Conservation (phyloP, 2,113 vertebrate species). For the Phylloscopus trochiloides region DNA sequence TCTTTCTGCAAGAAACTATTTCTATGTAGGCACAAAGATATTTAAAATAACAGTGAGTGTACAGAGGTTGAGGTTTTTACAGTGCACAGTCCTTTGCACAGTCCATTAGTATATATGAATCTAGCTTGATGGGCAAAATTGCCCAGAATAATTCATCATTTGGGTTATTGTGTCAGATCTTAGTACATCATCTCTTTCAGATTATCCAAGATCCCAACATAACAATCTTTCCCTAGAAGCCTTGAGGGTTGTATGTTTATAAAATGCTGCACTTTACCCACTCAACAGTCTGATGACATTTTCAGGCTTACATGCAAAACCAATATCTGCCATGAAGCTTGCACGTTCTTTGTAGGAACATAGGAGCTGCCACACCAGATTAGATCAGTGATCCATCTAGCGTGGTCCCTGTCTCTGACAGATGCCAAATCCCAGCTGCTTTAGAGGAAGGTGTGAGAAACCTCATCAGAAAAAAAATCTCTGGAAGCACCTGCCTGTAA, state of each 20-base stretch:
- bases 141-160: conserved; percentile 65
- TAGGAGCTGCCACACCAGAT: conserved; percentile 59
- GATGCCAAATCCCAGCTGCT: conserved; percentile 55
- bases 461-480: conserved; percentile 4
- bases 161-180: conserved; percentile 59
- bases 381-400: conserved; percentile 62
- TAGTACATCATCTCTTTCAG: conserved; percentile 50
- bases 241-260: conserved; percentile 42
- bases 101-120: conserved; percentile 54
- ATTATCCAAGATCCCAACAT: conserved; percentile 44
- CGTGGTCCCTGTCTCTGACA: conserved; percentile 37
- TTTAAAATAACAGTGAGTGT: conserved; percentile 1
- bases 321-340: conserved; percentile 20
- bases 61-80: background rate
- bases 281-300: conserved; percentile 49
- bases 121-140: conserved; percentile 54
- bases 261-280: conserved; percentile 64
- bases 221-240: conserved; percentile 53
- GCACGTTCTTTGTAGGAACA: background rate
- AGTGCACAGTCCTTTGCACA: background rate
- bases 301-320: conserved; percentile 46
- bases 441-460: conserved; percentile 46
- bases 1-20: conserved; percentile 34
- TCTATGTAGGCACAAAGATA: conserved; percentile 33
- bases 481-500: conserved; percentile 25